Conservation (phyloP, 2,888 invertebrate genomes). For the Aphelenchoides bicaudatus region DNA sequence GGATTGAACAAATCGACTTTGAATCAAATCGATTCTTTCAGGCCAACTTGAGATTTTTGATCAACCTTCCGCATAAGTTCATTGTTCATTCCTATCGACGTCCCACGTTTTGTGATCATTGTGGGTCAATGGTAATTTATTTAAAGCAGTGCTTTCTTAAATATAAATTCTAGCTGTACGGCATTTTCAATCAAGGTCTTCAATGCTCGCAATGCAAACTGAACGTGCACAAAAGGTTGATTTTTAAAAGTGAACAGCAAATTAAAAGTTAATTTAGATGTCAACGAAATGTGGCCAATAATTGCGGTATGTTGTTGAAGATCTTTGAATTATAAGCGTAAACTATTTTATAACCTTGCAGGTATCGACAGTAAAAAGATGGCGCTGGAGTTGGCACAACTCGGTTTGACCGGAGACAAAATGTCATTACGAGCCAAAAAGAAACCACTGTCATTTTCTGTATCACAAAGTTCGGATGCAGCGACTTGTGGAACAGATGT, state of each 20-base stretch:
- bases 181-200: slow-evolving; percentile 88
- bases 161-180: slow-evolving; percentile 68
- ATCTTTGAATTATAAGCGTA: too few relatives aligned
- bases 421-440: slow-evolving; percentile 67
- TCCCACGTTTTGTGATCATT: slow-evolving; percentile 99
- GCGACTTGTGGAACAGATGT: slow-evolving; percentile 2
- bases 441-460: slow-evolving; percentile 45
- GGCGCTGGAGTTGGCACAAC: slow-evolving; percentile 84
- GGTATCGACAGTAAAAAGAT: slow-evolving; percentile 91
- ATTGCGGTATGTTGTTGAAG: too few relatives aligned
- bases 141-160: background rate
- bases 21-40: slow-evolving; percentile 14
- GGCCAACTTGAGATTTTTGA: slow-evolving; percentile 87
- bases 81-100: slow-evolving; percentile 90
- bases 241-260: background rate
- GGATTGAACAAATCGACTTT: background rate
- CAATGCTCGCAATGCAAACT: slow-evolving; percentile 82
- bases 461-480: slow-evolving; percentile 26
- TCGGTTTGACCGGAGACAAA: slow-evolving; percentile 86
- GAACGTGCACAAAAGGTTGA: slow-evolving; percentile 87
- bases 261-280: slow-evolving; percentile 65
- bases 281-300: slow-evolving; percentile 97
- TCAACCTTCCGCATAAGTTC: slow-evolving; percentile 93
- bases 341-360: too few relatives aligned
- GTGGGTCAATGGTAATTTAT: slow-evolving; percentile 77